A percentile compares a stretch with the other conserved stretches of the same genome.
Conservation (phyloP, 2,113 vertebrate genomes). For the Toxotes chatareus region DNA sequence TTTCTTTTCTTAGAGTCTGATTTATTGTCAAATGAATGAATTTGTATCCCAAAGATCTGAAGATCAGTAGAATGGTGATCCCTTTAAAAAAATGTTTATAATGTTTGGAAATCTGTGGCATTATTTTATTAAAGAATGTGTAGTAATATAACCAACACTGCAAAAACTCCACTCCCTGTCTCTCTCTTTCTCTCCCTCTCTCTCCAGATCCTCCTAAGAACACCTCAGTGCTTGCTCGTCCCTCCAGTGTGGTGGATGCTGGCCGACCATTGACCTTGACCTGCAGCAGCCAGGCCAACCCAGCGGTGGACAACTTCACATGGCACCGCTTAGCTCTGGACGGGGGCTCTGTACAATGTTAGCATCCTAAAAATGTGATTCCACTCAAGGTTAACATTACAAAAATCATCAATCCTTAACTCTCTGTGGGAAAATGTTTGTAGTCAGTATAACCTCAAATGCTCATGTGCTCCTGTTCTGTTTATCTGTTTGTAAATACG, state of each 20-base stretch:
- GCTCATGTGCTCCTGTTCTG: neutral
- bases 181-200: neutral
- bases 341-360: constrained; percentile 74
- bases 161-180: neutral
- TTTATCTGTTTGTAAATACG: neutral
- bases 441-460: neutral
- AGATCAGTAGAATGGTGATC: neutral
- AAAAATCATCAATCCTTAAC: constrained; percentile 7
- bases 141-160: neutral
- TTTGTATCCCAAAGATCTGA: neutral
- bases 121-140: too few species aligned
- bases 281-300: constrained; percentile 86
- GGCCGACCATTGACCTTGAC: constrained; percentile 84
- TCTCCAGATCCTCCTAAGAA: constrained; percentile 84
- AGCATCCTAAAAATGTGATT: constrained; percentile 66
- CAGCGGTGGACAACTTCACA: constrained; percentile 86
- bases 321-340: constrained; percentile 82
- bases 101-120: neutral
- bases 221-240: constrained; percentile 82
- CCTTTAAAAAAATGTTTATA: neutral
- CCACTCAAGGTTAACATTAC: constrained; percentile 43
- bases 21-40: neutral
- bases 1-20: neutral
- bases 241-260: constrained; percentile 84
- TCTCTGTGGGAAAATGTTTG: constrained; percentile 15